A percentile compares a stretch with the other conserved stretches of the same genome.
phyloP scores from a whole-genome alignment of 2,888 invertebrate species.

The Acanthopleura granulata region DNA sequence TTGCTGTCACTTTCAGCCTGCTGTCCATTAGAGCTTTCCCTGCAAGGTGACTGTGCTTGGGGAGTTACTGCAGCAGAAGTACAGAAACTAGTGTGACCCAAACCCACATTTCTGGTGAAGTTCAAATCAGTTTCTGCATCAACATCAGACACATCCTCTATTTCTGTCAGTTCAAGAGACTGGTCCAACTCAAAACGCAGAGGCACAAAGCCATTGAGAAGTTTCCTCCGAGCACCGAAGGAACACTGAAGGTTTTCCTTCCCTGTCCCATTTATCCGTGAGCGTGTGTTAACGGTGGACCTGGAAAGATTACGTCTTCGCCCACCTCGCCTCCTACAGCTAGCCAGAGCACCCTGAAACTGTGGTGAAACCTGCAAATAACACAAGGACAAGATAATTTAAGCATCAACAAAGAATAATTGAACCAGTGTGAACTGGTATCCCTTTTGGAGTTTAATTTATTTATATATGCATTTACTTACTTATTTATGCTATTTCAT shows the following conservation, averaged over 20 bases:
- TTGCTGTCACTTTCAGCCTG: neutral
- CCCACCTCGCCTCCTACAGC: neutral
- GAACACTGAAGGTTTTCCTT: neutral
- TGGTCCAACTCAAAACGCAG: neutral
- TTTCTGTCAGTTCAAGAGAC: neutral
- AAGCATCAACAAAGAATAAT: too few relatives aligned
- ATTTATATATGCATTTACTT: too few relatives aligned
- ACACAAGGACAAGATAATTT: neutral
- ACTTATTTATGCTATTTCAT: too few relatives aligned
- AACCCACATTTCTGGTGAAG: neutral
- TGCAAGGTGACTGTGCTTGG: neutral
- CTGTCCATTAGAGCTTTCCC: neutral
- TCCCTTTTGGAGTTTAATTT: too few relatives aligned
- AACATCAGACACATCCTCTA: constrained; percentile 2
- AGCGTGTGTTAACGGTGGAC: neutral
- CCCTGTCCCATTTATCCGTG: neutral
- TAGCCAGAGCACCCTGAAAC: neutral
- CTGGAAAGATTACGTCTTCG: neutral
- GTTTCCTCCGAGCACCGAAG: neutral
- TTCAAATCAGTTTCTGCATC: neutral
- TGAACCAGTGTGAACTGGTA: too few relatives aligned
- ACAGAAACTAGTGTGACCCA: neutral
- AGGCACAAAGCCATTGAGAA: neutral
- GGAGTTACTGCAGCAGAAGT: neutral
- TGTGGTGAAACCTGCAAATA: constrained; percentile 3